A percentile compares a stretch with the other conserved stretches of the same genome.
phyloP scores from a whole-genome alignment of 2,888 invertebrate species.

The Atethmia centrago region DNA sequence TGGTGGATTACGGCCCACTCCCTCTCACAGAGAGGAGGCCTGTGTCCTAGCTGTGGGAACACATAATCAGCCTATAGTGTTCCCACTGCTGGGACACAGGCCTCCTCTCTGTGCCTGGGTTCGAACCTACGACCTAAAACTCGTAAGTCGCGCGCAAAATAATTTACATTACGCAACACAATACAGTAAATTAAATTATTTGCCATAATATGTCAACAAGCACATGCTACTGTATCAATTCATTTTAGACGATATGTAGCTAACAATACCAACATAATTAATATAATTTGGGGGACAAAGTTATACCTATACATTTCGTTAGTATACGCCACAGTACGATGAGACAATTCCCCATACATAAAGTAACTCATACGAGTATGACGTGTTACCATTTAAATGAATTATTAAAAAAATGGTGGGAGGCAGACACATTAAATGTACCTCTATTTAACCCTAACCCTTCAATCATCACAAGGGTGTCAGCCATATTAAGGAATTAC shows the following conservation, averaged over 20 bases:
- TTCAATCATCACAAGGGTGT: conserved; percentile 9
- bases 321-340: neutral
- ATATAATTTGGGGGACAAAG: too few relatives aligned
- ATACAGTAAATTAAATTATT: neutral
- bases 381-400: neutral
- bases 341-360: neutral
- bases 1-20: too few relatives aligned
- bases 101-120: too few relatives aligned
- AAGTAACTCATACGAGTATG: neutral
- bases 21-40: too few relatives aligned
- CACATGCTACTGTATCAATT: neutral
- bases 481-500: conserved; percentile 15
- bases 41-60: too few relatives aligned
- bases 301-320: neutral
- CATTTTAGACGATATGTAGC: too few relatives aligned
- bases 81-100: too few relatives aligned
- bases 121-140: too few relatives aligned
- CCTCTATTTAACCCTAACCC: conserved; percentile 13
- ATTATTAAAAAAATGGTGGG: neutral
- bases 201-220: neutral
- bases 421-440: neutral
- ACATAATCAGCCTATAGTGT: too few relatives aligned
- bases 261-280: too few relatives aligned
- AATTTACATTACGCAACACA: neutral
- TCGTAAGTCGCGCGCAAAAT: too few relatives aligned